Percentiles rank a stretch among this genome's conserved stretches.
Conservation (phyloP, 2,113 vertebrate species). For the Silurus asotus region DNA sequence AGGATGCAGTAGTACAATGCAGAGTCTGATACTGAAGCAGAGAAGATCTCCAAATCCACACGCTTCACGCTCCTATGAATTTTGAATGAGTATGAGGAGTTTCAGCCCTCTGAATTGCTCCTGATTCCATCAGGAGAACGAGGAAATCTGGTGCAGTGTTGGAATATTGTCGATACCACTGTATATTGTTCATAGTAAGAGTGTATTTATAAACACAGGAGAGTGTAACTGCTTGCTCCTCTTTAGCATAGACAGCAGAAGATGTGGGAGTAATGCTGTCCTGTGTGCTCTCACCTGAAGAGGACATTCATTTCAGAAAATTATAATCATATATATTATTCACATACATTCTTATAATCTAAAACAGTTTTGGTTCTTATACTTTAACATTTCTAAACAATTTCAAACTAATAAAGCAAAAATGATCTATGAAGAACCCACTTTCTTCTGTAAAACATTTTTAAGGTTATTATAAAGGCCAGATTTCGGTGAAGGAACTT, state of each 20-base stretch:
- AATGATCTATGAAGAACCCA: no score
- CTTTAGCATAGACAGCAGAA: not conserved
- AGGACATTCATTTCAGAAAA: not conserved
- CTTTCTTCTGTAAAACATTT: no score
- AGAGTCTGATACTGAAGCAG: slow-evolving; percentile 28
- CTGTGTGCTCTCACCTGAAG: slow-evolving; percentile 17
- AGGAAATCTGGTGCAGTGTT: not conserved
- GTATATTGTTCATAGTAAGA: not conserved
- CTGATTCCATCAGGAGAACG: slow-evolving; percentile 1
- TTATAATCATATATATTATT: not conserved
- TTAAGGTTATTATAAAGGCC: no score
- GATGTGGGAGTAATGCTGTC: slow-evolving; percentile 6
- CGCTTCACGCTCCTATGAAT: not conserved
- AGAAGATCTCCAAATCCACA: slow-evolving; percentile 28
- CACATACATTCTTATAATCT: not conserved
- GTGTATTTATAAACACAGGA: slow-evolving; percentile 9
- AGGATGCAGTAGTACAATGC: not conserved
- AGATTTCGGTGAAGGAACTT: no score
- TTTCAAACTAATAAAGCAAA: no score
- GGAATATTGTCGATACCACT: no score
- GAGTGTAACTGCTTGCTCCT: slow-evolving; percentile 2
- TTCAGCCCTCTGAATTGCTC: not conserved
- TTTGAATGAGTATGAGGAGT: not conserved
- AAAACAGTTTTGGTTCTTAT: not conserved
- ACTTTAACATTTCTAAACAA: no score